Base-by-base conservation (phyloP, 23 tunicate genomes). In the Ascidia mentula region DNA sequence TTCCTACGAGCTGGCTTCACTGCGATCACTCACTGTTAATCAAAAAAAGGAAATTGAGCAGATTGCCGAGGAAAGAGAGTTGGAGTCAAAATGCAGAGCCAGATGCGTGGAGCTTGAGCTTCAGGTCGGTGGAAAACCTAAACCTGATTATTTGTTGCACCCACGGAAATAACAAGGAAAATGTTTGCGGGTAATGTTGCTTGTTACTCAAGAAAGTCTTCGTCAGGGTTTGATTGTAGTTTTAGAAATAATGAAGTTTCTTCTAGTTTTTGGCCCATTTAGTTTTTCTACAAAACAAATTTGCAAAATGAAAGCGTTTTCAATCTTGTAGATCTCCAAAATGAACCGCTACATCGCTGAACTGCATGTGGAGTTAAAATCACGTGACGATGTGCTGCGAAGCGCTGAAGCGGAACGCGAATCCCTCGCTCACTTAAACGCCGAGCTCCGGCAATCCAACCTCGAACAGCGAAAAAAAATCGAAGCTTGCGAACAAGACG, bases 401-500 rank as follows among this genome's bases (percentile, higher is more conserved):
- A 35, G 36, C 39, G 38, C 40, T 22, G 83, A 82, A 74, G 80
- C 84, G 75, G 97, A 92, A 71, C 79, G 79, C 20, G 90, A 87
- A n/a, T 53, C 86, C 26, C 77, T 92, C 22, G 7, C 40, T 24
- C 46, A 65, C 7, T 31, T 84, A 39, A 92, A 92, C 76, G 78
- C 77, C 31, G 89, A 87, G 31, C 46, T 92, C 0, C 81, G 88
- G 0, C 73, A 82, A 12, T 45, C 38, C 9, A 92, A 87, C 37
- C 0, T 35, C 18, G 97, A 88, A 15, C 97, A 87, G 71, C 79
- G 88, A 69, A 87, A 65, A 31, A 82, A 83, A 74, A 60, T 92
- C 9, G 92, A 83, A 37, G 38, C 40, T 40, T 87, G 97, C 46
- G 97, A 92, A 39, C 84, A 75, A 22, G 97, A 92, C 72, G 97